Evolutionary conservation across 2,888 invertebrate genomes (phyloP).

Genomic region (Scrobipalpa atriplicella): DNA sequence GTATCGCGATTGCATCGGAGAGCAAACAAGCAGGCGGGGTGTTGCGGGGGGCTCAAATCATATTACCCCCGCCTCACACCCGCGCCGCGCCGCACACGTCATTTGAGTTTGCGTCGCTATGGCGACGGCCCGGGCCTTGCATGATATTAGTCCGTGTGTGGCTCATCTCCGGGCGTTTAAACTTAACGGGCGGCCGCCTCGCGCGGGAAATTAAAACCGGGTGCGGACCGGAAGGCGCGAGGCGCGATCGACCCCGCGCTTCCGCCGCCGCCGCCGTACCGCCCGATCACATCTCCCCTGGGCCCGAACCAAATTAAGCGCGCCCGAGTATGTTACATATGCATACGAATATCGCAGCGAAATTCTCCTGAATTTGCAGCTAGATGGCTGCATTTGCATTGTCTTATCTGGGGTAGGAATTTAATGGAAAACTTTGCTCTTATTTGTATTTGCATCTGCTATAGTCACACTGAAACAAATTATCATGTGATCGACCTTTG

Average conservation of each 20-base stretch:
- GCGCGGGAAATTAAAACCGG: conserved; percentile 80
- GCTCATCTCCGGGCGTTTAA: conserved; percentile 81
- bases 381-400: conserved; percentile 12
- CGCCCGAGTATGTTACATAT: conserved; percentile 18
- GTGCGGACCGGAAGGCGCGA: conserved; percentile 75
- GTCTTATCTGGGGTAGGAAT: background rate
- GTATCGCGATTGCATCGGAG: conserved; percentile 83
- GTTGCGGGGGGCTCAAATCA: conserved; percentile 78
- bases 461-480: background rate
- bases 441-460: background rate
- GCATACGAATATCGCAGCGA: conserved; percentile 11
- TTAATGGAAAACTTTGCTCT: conserved; percentile 5
- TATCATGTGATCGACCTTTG: background rate
- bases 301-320: conserved; percentile 30
- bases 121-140: conserved; percentile 85
- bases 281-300: conserved; percentile 32
- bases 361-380: conserved; percentile 15
- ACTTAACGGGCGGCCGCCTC: conserved; percentile 69
- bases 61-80: conserved; percentile 80
- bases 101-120: conserved; percentile 86
- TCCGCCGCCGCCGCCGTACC: conserved; percentile 39
- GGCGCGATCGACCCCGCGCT: conserved; percentile 61
- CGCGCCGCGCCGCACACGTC: conserved; percentile 82
- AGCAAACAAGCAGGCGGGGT: conserved; percentile 81
- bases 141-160: conserved; percentile 80